These are phyloP conservation scores for Cinara cedri DNA, from an alignment of 2,888 invertebrate genomes.

Conservation along the genomic window DNA sequence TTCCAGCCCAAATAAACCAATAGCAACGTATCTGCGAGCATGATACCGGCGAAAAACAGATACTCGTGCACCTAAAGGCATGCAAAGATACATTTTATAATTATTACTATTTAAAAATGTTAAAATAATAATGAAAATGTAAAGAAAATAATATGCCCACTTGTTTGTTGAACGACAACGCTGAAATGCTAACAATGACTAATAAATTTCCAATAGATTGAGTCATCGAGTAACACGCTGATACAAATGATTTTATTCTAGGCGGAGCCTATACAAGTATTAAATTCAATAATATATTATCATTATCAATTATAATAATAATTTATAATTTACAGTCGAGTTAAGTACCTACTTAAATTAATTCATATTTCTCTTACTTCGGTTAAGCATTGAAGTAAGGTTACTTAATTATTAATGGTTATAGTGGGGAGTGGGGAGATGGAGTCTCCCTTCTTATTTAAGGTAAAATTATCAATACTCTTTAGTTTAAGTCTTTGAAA, in stretches of 20 bases:
- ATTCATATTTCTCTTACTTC: not conserved
- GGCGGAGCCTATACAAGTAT: constrained; percentile 27
- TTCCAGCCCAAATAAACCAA: constrained; percentile 65
- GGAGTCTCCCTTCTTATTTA: no score
- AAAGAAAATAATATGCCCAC: constrained; percentile 64
- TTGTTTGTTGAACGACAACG: constrained; percentile 77
- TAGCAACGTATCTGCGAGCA: constrained; percentile 81
- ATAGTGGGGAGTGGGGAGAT: no score
- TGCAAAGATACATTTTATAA: not conserved
- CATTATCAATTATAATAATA: no score
- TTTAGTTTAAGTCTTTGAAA: no score
- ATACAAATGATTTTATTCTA: constrained; percentile 89
- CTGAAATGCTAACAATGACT: constrained; percentile 88
- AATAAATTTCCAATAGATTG: constrained; percentile 91
- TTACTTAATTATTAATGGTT: no score
- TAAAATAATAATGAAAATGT: not conserved
- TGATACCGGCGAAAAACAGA: constrained; percentile 83
- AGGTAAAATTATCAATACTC: no score
- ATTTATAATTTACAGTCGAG: no score
- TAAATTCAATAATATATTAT: not conserved
- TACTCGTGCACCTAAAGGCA: constrained; percentile 80
- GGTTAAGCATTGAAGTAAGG: no score
- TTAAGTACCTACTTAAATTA: not conserved
- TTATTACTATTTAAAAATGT: not conserved
- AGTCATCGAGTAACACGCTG: constrained; percentile 91